Evolutionary conservation across 2,113 vertebrate species (phyloP).

Genomic region (Raja brachyura): DNA sequence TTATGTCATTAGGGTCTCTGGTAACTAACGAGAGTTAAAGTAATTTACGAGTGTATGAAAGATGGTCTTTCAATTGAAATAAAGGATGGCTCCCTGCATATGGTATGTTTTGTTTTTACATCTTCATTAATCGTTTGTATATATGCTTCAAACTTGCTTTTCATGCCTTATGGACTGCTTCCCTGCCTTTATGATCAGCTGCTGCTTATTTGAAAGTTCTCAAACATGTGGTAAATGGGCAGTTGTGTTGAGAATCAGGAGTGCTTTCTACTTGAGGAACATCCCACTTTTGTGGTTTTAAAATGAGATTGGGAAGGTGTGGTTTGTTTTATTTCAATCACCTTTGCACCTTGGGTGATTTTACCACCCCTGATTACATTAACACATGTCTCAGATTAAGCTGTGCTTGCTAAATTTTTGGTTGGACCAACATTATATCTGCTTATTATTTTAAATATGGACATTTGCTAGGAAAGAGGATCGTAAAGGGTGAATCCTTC

Average conservation of each 20-base stretch:
- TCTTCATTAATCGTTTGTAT: background rate
- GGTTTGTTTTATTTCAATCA: background rate
- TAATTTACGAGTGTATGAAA: conserved; percentile 15
- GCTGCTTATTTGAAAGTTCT: background rate
- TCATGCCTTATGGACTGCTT: background rate
- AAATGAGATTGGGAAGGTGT: background rate
- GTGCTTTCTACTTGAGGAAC: background rate
- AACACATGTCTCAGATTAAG: background rate
- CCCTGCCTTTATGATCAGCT: background rate
- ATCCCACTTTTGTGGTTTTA: background rate
- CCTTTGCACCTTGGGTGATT: background rate
- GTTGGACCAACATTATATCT: background rate
- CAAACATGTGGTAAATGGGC: background rate
- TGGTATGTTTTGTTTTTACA: background rate
- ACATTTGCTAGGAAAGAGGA: background rate
- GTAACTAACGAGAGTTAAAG: background rate
- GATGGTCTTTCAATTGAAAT: background rate
- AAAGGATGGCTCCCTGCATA: background rate
- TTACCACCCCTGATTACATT: background rate
- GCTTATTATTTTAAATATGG: background rate
- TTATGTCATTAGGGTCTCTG: background rate
- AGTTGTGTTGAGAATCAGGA: background rate
- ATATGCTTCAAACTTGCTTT: background rate
- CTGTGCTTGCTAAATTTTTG: background rate
- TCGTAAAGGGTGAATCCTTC: background rate